Evolutionary conservation across 1,140 invertebrate genomes (phyloP).

Genomic region (Conus betulinus): DNA sequence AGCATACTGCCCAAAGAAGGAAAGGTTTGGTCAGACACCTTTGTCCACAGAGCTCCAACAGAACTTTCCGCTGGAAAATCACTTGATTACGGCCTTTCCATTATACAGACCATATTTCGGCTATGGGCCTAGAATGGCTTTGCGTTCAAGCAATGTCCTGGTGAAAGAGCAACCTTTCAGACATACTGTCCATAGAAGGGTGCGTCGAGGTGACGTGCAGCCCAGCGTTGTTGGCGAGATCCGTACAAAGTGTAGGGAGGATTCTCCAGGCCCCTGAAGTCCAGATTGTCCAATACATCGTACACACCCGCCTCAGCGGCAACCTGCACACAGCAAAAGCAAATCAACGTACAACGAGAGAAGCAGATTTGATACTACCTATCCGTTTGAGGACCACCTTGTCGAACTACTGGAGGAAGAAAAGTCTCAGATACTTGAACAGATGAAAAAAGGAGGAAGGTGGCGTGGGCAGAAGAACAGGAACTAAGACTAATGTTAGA

Average conservation of each 20-base stretch:
- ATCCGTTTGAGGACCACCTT: too few species aligned
- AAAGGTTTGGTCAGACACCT: neutral
- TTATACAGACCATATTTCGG: neutral
- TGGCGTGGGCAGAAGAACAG: too few species aligned
- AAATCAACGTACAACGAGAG: too few species aligned
- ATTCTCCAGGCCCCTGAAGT: slow-evolving; percentile 69
- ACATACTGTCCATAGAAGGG: slow-evolving; percentile 40
- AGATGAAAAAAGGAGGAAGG: too few species aligned
- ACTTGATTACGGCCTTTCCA: neutral
- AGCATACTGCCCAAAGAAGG: too few species aligned
- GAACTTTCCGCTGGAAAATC: neutral
- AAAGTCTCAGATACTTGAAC: too few species aligned
- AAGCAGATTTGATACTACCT: too few species aligned
- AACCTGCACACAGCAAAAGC: slow-evolving; percentile 58
- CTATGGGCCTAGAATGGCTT: neutral
- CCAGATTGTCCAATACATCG: slow-evolving; percentile 70
- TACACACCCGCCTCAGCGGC: slow-evolving; percentile 67
- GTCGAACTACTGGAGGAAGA: too few species aligned
- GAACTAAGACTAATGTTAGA: too few species aligned
- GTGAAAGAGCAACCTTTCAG: neutral
- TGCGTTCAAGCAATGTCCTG: neutral
- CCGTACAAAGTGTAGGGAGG: slow-evolving; percentile 44
- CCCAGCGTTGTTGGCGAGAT: slow-evolving; percentile 55
- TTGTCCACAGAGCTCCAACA: neutral
- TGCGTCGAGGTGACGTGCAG: slow-evolving; percentile 24